Conservation (phyloP, 2,797 vertebrate genomes). For the Microtus agrestis region DNA sequence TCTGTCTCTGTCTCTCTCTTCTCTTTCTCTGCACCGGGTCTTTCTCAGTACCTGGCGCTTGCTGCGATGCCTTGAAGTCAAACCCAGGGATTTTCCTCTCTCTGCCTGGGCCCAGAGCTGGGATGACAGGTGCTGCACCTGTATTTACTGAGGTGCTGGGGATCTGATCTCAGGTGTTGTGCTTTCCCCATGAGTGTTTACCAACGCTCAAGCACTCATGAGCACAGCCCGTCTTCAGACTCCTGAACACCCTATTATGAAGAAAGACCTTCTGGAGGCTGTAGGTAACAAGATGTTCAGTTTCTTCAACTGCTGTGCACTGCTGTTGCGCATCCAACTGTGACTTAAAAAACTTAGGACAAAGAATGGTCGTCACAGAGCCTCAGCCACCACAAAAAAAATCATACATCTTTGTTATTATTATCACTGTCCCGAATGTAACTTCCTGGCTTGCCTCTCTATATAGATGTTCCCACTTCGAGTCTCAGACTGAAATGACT, state of each 20-base stretch:
- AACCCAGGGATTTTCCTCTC: not conserved
- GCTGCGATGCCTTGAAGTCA: not conserved
- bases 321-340: not conserved
- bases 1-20: too few species aligned
- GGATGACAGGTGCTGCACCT: not conserved
- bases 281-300: not conserved
- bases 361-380: not conserved
- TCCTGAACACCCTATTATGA: not conserved
- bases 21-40: too few species aligned
- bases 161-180: not conserved
- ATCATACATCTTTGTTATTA: not conserved
- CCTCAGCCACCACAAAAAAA: not conserved
- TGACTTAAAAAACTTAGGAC: not conserved
- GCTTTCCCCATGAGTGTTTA: not conserved
- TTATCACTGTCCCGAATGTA: not conserved
- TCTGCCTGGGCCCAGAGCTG: not conserved
- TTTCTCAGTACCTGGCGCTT: not conserved
- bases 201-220: too few species aligned
- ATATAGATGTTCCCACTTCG: not conserved
- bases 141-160: not conserved
- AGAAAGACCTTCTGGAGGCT: not conserved
- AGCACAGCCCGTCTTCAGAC: not conserved
- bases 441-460: not conserved
- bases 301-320: not conserved
- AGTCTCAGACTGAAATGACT: not conserved